These are phyloP conservation scores for Zoanthus sociatus DNA, from an alignment of 92 coral and sea anemone genomes.

Conservation along the genomic window DNA sequence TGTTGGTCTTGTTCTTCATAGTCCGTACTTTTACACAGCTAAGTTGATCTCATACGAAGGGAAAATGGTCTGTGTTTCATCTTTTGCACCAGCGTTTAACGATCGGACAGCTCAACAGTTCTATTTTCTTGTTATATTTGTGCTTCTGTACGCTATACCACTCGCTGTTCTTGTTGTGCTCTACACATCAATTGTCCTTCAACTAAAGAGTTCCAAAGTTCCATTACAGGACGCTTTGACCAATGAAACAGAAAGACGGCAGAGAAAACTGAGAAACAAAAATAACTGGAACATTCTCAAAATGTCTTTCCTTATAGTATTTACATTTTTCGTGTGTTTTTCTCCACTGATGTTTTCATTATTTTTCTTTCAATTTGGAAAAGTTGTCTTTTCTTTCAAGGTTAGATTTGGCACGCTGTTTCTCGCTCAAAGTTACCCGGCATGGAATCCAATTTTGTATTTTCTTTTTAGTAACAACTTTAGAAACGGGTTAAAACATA, in stretches of 20 bases:
- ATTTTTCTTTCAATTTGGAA: not conserved
- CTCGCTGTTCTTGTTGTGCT: slow-evolving; percentile 38
- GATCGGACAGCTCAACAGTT: not conserved
- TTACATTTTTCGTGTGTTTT: slow-evolving; percentile 2
- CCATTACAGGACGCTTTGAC: slow-evolving; percentile 38
- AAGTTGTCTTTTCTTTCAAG: not conserved
- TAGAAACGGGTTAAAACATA: not conserved
- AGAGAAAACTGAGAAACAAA: slow-evolving; percentile 2
- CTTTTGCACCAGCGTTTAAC: slow-evolving; percentile 42
- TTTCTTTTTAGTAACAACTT: slow-evolving; percentile 1
- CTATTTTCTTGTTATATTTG: slow-evolving; percentile 45
- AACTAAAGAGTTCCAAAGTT: slow-evolving; percentile 39
- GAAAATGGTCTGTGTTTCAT: slow-evolving; percentile 35
- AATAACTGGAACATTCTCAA: slow-evolving; percentile 15
- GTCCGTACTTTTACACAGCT: slow-evolving; percentile 60
- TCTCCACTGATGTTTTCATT: not conserved
- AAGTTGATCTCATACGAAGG: slow-evolving; percentile 18
- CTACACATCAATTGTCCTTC: slow-evolving; percentile 53
- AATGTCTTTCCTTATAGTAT: not conserved
- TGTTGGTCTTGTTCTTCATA: slow-evolving; percentile 39
- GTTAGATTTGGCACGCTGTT: not conserved
- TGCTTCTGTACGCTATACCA: slow-evolving; percentile 54
- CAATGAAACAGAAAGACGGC: slow-evolving; percentile 37
- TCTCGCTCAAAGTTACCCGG: slow-evolving; percentile 7
- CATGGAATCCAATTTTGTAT: slow-evolving; percentile 16